These are phyloP conservation scores for Trichopoda pennipes DNA, from an alignment of 2,888 invertebrate genomes.

Conservation along the genomic window DNA sequence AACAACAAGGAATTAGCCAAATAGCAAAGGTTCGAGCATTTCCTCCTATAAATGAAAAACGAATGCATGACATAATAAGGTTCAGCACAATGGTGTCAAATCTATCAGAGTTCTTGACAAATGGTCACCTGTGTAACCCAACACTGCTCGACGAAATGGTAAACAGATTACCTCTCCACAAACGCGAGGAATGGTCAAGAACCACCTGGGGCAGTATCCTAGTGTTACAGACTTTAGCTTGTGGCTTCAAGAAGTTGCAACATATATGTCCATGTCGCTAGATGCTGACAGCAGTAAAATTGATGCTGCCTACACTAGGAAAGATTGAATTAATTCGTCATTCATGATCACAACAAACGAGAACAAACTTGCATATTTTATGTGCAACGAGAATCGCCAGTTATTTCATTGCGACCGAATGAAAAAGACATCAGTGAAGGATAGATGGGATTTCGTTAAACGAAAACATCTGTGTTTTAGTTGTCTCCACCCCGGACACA, in stretches of 20 bases:
- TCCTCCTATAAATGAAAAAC: slow-evolving; percentile 47
- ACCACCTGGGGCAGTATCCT: slow-evolving; percentile 7
- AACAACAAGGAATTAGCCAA: slow-evolving; percentile 49
- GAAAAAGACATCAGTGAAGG: too few species aligned
- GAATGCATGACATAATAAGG: neutral
- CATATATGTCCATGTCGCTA: slow-evolving; percentile 22
- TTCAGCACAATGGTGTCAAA: too few species aligned
- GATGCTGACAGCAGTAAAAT: slow-evolving; percentile 19
- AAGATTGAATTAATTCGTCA: slow-evolving; percentile 24
- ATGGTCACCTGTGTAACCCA: neutral
- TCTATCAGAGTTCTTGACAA: neutral
- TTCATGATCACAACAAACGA: slow-evolving; percentile 23
- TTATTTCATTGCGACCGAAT: too few species aligned
- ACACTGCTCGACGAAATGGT: slow-evolving; percentile 16
- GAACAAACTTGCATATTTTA: slow-evolving; percentile 4
- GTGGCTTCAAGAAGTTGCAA: too few species aligned
- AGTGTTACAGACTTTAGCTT: too few species aligned
- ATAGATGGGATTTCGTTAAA: too few species aligned
- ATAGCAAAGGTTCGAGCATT: slow-evolving; percentile 58
- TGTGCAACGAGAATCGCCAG: slow-evolving; percentile 19
- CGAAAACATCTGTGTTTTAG: too few species aligned
- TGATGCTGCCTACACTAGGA: slow-evolving; percentile 12
- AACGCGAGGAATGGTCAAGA: slow-evolving; percentile 24
- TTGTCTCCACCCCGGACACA: too few species aligned
- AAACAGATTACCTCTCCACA: neutral